These are phyloP conservation scores for Troides helena DNA, from an alignment of 2,888 invertebrate species.

Conservation along the genomic window DNA sequence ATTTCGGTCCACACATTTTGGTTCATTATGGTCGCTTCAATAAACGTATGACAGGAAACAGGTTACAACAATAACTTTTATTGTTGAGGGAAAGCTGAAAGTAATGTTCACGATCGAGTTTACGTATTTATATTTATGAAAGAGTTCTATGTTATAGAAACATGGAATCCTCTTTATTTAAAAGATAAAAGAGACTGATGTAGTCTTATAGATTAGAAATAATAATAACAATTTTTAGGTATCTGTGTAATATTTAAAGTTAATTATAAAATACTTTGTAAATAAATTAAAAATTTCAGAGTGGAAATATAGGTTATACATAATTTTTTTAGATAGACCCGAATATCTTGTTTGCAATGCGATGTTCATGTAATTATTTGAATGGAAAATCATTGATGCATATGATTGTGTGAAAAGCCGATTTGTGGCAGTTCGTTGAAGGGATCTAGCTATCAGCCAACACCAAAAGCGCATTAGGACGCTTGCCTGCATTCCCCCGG, in stretches of 20 bases:
- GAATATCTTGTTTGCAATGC: neutral
- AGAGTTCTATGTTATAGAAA: neutral
- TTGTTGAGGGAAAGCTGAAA: conserved; percentile 1
- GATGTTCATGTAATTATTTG: conserved; percentile 1
- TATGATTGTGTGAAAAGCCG: conserved; percentile 39
- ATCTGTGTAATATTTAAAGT: too few species aligned
- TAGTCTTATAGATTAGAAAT: too few species aligned
- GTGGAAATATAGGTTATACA: too few species aligned
- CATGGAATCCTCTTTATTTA: neutral
- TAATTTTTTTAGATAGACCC: too few species aligned
- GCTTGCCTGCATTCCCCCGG: conserved; percentile 65
- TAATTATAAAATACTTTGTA: too few species aligned
- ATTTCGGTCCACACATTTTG: conserved; percentile 12
- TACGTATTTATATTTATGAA: conserved; percentile 1
- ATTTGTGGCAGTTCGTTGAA: conserved; percentile 41
- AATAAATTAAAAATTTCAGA: too few species aligned
- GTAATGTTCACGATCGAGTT: neutral
- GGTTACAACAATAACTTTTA: conserved; percentile 6
- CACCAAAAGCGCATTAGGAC: conserved; percentile 78
- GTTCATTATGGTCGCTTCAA: conserved; percentile 7
- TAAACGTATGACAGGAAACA: conserved; percentile 14
- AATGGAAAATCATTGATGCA: conserved; percentile 31
- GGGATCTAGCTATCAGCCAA: conserved; percentile 65
- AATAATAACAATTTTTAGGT: too few species aligned
- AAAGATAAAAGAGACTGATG: neutral